Conservation (phyloP, 2,113 vertebrate genomes). For the Oncorhynchus mykiss region DNA sequence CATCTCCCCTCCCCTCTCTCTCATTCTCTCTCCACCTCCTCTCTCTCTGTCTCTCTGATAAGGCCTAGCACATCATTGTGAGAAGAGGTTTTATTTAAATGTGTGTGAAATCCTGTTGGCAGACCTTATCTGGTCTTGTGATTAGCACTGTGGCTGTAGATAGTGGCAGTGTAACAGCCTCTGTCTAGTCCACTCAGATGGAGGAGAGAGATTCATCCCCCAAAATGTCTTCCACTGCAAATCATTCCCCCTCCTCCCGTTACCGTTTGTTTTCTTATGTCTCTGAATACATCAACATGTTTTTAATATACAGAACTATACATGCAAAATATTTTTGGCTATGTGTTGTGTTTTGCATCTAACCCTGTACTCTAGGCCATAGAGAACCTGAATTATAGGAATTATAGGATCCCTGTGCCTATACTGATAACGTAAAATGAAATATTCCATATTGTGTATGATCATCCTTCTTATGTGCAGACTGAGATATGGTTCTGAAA, state of each 20-base stretch:
- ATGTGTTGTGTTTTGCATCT: neutral
- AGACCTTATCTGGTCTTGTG: slow-evolving; percentile 48
- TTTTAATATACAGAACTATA: neutral
- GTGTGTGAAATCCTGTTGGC: slow-evolving; percentile 36
- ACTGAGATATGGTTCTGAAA: neutral
- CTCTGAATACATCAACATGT: neutral
- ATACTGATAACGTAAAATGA: neutral
- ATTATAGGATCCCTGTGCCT: neutral
- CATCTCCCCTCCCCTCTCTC: neutral
- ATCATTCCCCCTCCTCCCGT: neutral
- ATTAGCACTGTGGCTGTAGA: slow-evolving; percentile 48
- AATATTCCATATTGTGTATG: neutral
- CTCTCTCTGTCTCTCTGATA: slow-evolving; percentile 21
- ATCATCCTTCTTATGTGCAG: neutral
- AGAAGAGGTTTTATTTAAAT: slow-evolving; percentile 46
- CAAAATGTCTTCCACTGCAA: slow-evolving; percentile 25
- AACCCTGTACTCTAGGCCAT: neutral
- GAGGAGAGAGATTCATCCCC: slow-evolving; percentile 21
- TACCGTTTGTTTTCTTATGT: neutral
- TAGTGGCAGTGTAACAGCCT: slow-evolving; percentile 45
- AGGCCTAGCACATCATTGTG: slow-evolving; percentile 20
- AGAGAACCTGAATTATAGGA: neutral
- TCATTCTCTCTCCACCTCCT: neutral
- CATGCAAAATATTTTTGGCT: neutral
- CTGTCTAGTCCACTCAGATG: slow-evolving; percentile 21